These are phyloP conservation scores for Tetheella fluctuosa DNA, from an alignment of 2,888 invertebrate species.

Conservation along the genomic window DNA sequence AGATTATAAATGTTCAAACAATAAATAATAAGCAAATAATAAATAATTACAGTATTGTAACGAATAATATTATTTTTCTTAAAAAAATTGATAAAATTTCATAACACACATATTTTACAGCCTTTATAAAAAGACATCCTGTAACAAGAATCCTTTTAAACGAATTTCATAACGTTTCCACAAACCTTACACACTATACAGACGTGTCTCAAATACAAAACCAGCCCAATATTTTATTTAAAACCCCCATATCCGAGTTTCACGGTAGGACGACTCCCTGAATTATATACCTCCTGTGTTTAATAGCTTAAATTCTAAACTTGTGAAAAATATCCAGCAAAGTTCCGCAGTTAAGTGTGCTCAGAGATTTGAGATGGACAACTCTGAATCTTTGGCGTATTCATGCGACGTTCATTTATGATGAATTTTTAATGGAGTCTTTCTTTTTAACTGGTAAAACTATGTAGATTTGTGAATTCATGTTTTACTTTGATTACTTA, in stretches of 20 bases:
- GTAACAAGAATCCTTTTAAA: not conserved
- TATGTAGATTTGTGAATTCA: not conserved
- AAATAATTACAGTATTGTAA: not conserved
- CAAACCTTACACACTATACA: constrained; percentile 5
- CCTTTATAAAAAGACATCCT: not conserved
- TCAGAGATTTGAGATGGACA: constrained; percentile 41
- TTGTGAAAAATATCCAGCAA: constrained; percentile 65
- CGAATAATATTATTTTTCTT: not conserved
- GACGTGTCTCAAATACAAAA: constrained; percentile 15
- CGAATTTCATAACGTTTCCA: too few relatives aligned
- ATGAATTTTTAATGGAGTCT: constrained; percentile 48
- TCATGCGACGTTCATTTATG: constrained; percentile 46
- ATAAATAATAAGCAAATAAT: too few relatives aligned
- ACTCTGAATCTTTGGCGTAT: constrained; percentile 41
- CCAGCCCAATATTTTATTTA: constrained; percentile 61
- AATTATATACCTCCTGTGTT: constrained; percentile 65
- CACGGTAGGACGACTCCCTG: constrained; percentile 49
- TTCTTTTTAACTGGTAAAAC: constrained; percentile 17
- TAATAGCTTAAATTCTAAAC: constrained; percentile 71
- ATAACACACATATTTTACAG: not conserved
- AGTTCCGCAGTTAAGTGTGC: constrained; percentile 54
- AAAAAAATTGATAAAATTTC: not conserved
- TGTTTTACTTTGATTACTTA: not conserved
- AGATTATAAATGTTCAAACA: too few relatives aligned
- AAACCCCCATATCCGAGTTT: constrained; percentile 51